Evolutionary conservation across 2,113 vertebrate genomes (phyloP), one percentile per base, ranked within the genome.

Genomic region (Oostethus manadensis): DNA sequence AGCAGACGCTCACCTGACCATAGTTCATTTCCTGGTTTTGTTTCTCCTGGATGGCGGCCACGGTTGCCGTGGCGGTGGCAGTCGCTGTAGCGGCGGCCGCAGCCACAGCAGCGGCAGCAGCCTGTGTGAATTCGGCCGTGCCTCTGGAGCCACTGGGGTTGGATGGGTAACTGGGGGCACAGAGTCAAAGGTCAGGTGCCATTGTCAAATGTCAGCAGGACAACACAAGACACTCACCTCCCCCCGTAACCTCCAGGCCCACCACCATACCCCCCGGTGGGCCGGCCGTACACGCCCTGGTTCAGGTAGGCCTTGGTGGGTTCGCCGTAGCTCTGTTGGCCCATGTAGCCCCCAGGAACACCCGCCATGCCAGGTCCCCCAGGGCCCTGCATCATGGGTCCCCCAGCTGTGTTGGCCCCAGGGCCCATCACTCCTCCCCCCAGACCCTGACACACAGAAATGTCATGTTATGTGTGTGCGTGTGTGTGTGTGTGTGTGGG

Each of bases 21-120:
- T 94, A 96, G 77, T 92, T 92, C 84, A 96, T 86, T 70, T 96
- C 94, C 80, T 95, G 93, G 84, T 92, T 94, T 66, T 96, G 94
- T 63, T 95, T 96, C 86, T 96, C 94, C 71, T 95, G 93, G 46
- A 96, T 89, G 0, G 93, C 94, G 0, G 94, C 94, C 11, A 96
- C 94, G 0, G 94, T 94, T 0, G 94, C 94, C 0, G 94, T 96
- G 23, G 94, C 94, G 0, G 93, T 94, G 60, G 93, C 93, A 0
- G 93, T 95, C 20, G 94, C 93, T 0, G 94, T 95, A 64, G 94
- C 94, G 0, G 94, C 93, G 0, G 93, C 94, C 0, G 93, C 94
- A 0, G 93, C 94, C 5, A 94, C 93, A 0, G 93, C 94, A 0
- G 93, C 93, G 0, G 94, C 92, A 0, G 93, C 92, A 0, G 93